Evolutionary conservation across 2,797 vertebrate genomes (phyloP).

Genomic region (Tenualosa ilisha): DNA sequence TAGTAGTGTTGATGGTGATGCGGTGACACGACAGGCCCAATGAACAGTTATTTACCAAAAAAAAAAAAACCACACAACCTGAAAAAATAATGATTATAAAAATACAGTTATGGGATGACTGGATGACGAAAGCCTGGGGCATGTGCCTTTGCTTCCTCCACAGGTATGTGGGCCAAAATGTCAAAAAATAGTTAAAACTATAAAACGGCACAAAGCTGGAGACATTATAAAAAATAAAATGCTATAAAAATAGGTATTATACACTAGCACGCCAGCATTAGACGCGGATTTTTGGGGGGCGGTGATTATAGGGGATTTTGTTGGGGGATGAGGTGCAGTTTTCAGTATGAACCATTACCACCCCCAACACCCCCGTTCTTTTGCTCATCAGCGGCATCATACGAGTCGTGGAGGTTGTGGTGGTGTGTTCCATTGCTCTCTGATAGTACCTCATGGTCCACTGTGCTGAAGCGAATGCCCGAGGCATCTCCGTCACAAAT

Average conservation of each 20-base stretch:
- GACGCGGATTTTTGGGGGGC: too few species aligned
- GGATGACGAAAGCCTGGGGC: background rate
- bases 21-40: too few species aligned
- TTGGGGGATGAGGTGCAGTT: background rate
- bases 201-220: too few species aligned
- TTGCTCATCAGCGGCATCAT: slow-evolving; percentile 39
- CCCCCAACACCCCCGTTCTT: background rate
- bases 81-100: background rate
- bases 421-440: slow-evolving; percentile 60
- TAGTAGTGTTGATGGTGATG: too few species aligned
- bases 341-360: background rate
- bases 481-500: slow-evolving; percentile 23
- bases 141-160: background rate
- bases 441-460: slow-evolving; percentile 75
- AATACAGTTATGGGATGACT: background rate
- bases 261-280: too few species aligned
- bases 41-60: background rate
- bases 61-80: too few species aligned
- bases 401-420: slow-evolving; percentile 5
- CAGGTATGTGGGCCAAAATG: too few species aligned
- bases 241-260: too few species aligned
- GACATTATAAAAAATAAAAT: too few species aligned
- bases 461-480: slow-evolving; percentile 64
- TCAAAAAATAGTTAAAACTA: too few species aligned
- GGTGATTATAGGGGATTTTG: background rate